Evolutionary conservation across 2,888 invertebrate species (phyloP).

Genomic region (Cheilosia urbana): DNA sequence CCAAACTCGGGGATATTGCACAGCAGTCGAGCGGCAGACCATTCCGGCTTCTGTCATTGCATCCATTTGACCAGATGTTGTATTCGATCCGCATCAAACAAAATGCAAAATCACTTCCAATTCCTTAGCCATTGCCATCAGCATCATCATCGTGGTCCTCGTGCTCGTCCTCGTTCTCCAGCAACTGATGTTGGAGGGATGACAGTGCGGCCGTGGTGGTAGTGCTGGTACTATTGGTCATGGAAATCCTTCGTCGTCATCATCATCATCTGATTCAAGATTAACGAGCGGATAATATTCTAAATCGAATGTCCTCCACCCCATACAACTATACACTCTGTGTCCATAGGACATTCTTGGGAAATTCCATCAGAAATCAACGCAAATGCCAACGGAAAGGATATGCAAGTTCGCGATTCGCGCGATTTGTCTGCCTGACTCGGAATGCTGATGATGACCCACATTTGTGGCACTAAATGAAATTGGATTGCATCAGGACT

Average conservation of each 20-base stretch:
- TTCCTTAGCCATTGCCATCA: slow-evolving; percentile 54
- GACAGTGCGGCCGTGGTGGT: slow-evolving; percentile 3
- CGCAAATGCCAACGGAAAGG: slow-evolving; percentile 39
- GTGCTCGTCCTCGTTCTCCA: background rate
- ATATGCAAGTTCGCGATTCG: slow-evolving; percentile 68
- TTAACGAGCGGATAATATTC: slow-evolving; percentile 75
- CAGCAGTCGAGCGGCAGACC: background rate
- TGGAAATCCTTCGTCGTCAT: slow-evolving; percentile 28
- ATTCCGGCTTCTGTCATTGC: slow-evolving; percentile 14
- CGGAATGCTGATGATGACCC: slow-evolving; percentile 71
- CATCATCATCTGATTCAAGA: slow-evolving; percentile 64
- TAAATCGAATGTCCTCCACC: slow-evolving; percentile 43
- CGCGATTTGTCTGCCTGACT: slow-evolving; percentile 71
- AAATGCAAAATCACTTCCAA: slow-evolving; percentile 71
- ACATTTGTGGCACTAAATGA: slow-evolving; percentile 74
- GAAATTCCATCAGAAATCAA: slow-evolving; percentile 70
- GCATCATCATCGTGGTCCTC: slow-evolving; percentile 28
- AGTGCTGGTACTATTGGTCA: slow-evolving; percentile 24
- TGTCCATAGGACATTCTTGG: slow-evolving; percentile 51
- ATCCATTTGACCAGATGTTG: slow-evolving; percentile 68
- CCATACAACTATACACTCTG: background rate
- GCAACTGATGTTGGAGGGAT: slow-evolving; percentile 14
- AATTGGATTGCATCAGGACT: slow-evolving; percentile 58
- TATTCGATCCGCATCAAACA: slow-evolving; percentile 62
- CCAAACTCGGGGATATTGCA: slow-evolving; percentile 26